A percentile compares a stretch with the other conserved stretches of the same genome.
These are phyloP conservation scores for Aplysina aerophoba DNA, from an alignment of 37 sponge, comb jelly and placozoan genomes.

Conservation along the genomic window DNA sequence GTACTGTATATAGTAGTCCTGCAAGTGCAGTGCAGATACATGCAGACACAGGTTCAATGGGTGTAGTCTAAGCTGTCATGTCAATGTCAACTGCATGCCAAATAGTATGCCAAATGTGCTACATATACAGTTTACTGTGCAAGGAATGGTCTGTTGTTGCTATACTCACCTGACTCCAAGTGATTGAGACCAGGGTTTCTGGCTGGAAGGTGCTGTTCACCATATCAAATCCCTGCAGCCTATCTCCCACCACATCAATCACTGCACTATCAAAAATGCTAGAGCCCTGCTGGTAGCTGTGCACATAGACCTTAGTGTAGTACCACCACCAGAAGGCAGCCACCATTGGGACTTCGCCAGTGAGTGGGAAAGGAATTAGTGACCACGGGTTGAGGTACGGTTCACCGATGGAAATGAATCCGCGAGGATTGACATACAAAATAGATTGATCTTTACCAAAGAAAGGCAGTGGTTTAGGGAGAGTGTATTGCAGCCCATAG, in stretches of 20 bases:
- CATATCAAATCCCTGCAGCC: not conserved
- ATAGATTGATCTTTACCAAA: not conserved
- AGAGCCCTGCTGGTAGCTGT: not conserved
- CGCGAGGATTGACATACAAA: not conserved
- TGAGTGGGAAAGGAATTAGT: not conserved
- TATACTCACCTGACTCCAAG: not conserved
- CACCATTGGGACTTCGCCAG: not conserved
- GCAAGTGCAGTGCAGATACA: not conserved
- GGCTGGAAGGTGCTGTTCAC: not conserved
- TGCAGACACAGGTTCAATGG: no score
- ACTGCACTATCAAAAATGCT: not conserved
- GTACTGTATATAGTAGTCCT: not conserved
- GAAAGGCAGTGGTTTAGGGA: not conserved
- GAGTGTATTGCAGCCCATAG: not conserved
- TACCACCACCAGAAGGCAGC: constrained; percentile 24
- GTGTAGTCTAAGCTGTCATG: no score
- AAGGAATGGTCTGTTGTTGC: no score
- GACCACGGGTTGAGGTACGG: constrained; percentile 1
- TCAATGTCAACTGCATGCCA: no score
- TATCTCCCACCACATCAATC: not conserved
- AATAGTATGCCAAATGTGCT: no score
- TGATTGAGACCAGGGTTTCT: not conserved
- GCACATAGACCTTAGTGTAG: not conserved
- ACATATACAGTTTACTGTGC: no score
- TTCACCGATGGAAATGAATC: not conserved